Percentiles rank a stretch among this genome's conserved stretches.
These are phyloP conservation scores for Eunapius fragilis DNA, from an alignment of 37 sponge, comb jelly and placozoan genomes.

Conservation along the genomic window DNA sequence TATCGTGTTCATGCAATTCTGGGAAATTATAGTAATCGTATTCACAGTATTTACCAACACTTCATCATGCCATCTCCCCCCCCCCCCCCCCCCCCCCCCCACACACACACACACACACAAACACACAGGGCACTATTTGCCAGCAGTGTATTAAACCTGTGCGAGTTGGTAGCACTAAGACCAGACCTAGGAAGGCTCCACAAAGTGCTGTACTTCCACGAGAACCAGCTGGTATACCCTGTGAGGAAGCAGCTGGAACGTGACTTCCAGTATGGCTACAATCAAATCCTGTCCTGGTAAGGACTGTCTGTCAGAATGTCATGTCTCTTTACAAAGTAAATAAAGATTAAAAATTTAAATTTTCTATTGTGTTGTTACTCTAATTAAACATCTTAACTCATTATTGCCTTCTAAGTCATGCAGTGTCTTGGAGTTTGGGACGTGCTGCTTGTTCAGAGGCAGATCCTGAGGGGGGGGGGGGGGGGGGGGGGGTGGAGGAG, in stretches of 20 bases:
- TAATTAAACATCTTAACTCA: too few relatives aligned
- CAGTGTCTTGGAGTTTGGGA: too few relatives aligned
- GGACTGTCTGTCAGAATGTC: neutral
- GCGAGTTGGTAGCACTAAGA: slow-evolving; percentile 80
- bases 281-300: slow-evolving; percentile 90
- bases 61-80: neutral
- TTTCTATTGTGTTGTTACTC: too few relatives aligned
- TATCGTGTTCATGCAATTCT: too few relatives aligned
- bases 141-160: slow-evolving; percentile 81
- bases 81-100: neutral
- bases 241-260: slow-evolving; percentile 80
- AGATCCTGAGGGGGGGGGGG: too few relatives aligned
- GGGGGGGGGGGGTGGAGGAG: too few relatives aligned
- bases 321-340: neutral
- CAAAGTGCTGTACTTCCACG: slow-evolving; percentile 94
- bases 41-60: too few relatives aligned
- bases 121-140: slow-evolving; percentile 68
- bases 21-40: too few relatives aligned
- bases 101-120: neutral
- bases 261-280: slow-evolving; percentile 94
- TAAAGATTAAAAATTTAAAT: too few relatives aligned
- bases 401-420: too few relatives aligned
- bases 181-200: slow-evolving; percentile 55
- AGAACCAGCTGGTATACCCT: slow-evolving; percentile 93
- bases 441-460: too few relatives aligned